A percentile compares a stretch with the other conserved stretches of the same genome.
These are phyloP conservation scores for Spilosoma lubricipeda DNA, from an alignment of 2,888 invertebrate genomes.

Conservation along the genomic window DNA sequence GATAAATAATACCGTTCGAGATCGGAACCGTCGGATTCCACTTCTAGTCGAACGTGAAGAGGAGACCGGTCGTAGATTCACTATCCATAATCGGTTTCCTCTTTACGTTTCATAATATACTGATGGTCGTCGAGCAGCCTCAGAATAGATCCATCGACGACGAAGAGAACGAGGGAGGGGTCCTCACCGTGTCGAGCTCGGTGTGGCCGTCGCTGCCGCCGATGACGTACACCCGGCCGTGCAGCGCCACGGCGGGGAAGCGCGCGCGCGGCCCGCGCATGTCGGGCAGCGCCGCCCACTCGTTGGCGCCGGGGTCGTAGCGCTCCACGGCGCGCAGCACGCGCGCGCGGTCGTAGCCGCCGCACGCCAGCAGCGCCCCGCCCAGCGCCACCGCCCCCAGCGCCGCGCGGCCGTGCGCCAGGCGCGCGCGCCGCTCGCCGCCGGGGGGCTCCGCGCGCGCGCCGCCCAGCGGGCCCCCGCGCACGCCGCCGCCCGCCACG, in stretches of 20 bases:
- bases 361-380: constrained; percentile 91
- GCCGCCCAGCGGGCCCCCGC: constrained; percentile 48
- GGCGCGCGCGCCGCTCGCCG: constrained; percentile 80
- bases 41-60: too few relatives aligned
- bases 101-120: too few relatives aligned
- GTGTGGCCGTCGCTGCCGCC: constrained; percentile 94
- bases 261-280: constrained; percentile 93
- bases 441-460: constrained; percentile 58
- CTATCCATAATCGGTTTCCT: too few relatives aligned
- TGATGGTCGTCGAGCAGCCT: too few relatives aligned
- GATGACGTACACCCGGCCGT: constrained; percentile 90
- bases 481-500: constrained; percentile 64
- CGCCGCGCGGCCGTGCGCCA: constrained; percentile 87
- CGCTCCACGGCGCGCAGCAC: constrained; percentile 92
- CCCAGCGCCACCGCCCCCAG: constrained; percentile 90
- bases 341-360: constrained; percentile 93
- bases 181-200: constrained; percentile 88
- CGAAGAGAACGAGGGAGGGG: constrained; percentile 20
- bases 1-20: too few relatives aligned
- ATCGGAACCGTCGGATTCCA: too few relatives aligned
- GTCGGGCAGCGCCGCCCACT: constrained; percentile 89
- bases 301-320: constrained; percentile 89
- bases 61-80: too few relatives aligned
- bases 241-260: constrained; percentile 90
- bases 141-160: too few relatives aligned